Evolutionary conservation across 2,797 vertebrate species (phyloP), one percentile per base, ranked within the genome.

Genomic region (Fistularia tabacaria): DNA sequence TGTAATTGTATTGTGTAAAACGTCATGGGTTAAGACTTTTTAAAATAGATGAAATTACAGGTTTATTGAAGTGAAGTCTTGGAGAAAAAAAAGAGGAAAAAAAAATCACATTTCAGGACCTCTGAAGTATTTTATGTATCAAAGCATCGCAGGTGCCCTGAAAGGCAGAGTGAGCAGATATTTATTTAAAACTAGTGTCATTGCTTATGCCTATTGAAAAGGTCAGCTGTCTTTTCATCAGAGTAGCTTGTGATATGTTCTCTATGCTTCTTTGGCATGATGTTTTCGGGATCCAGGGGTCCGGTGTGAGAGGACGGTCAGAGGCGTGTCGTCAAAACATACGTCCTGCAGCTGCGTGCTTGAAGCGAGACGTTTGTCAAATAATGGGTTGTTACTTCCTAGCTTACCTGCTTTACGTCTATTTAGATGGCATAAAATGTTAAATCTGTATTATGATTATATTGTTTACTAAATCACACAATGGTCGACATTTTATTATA

Each of bases 1-100:
- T 89, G 80, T 88, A 80, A 83, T 84, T 82, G 84, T 89, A 84
- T 89, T 78, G 84, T 87, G 83, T 84, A 76, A 25, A 25, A 82
- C 64, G 52, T 87, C 61, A 80, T 81, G 74, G 73, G 81, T 61
- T 81, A 67, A 77, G 48, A 57, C 7, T 45, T 14, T 10, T 47
- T 54, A 77, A 62, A 73, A 57, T 80, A 66, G 71, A 78, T 62
- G 39, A 74, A 73, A 74, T 60, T 71, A 54, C 71, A 73, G 72
- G 62, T 81, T 76, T 69, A 64, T 69, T 56, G 64, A 83, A 71
- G 76, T 77, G 59, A 64, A 54, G 66, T 74, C 65, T 79, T 73
- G 54, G 12, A 40, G 15, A 5, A 38, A 39, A 45, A 12, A 12
- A 12, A 1, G 10, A 10, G n/a, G 36, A n/a, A 13, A 10, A 43